These are phyloP conservation scores for Cricetomys ansorgei DNA, from an alignment of 2,113 vertebrate species.

Conservation along the genomic window DNA sequence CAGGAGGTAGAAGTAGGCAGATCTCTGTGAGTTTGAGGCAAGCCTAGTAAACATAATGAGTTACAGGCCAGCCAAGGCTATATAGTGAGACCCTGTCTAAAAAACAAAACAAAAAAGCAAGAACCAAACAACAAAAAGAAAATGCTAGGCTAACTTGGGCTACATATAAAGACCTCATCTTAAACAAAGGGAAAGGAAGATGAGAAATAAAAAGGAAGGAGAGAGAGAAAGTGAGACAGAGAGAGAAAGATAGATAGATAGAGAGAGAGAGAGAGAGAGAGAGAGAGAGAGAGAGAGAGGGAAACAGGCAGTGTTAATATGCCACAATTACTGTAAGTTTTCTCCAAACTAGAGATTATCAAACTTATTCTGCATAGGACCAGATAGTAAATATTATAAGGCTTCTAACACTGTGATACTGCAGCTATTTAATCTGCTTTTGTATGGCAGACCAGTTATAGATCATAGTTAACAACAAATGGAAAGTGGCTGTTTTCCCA, in stretches of 20 bases:
- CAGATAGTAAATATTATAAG: conserved; percentile 3
- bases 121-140: background rate
- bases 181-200: background rate
- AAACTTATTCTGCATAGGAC: background rate
- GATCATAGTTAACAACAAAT: background rate
- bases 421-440: background rate
- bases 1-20: background rate
- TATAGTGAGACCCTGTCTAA: background rate
- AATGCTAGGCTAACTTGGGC: background rate
- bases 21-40: background rate
- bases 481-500: background rate
- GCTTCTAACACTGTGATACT: background rate
- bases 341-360: background rate
- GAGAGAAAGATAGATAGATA: no score
- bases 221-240: background rate
- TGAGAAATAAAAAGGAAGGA: background rate
- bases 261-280: no score
- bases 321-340: background rate
- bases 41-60: background rate
- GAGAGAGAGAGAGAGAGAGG: background rate
- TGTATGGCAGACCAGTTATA: background rate
- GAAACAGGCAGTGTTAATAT: background rate
- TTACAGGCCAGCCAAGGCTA: background rate
- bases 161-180: background rate
- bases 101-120: background rate